phyloP scores from a whole-genome alignment of 2,888 invertebrate species.

The Pyrrhia umbra region DNA sequence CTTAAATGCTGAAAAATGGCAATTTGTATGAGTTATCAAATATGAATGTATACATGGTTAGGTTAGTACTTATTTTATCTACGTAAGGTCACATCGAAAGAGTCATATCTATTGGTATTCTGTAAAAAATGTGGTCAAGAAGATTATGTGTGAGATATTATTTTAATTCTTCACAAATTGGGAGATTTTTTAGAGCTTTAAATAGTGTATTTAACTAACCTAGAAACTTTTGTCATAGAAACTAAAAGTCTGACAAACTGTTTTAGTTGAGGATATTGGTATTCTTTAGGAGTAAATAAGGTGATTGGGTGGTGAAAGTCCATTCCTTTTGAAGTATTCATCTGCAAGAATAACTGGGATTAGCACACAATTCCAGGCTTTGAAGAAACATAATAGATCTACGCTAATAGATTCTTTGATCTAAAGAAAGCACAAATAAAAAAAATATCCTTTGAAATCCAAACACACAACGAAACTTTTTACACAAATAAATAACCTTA shows the following conservation, averaged over 20 bases:
- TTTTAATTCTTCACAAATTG: too few species aligned
- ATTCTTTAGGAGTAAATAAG: too few species aligned
- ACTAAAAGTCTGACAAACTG: not conserved
- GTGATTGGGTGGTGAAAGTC: not conserved
- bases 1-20: too few species aligned
- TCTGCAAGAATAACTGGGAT: not conserved
- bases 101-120: too few species aligned
- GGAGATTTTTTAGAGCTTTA: too few species aligned
- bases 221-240: not conserved
- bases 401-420: not conserved
- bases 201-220: too few species aligned
- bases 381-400: not conserved
- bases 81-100: too few species aligned
- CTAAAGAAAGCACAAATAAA: not conserved
- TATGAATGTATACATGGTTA: too few species aligned
- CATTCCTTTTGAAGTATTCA: not conserved
- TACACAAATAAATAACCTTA: constrained; percentile 19
- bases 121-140: too few species aligned
- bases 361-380: not conserved
- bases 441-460: constrained; percentile 8
- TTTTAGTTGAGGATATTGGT: not conserved
- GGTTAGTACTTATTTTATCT: too few species aligned
- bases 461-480: constrained; percentile 23
- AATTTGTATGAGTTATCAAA: too few species aligned
- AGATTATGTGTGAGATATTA: too few species aligned